Evolutionary conservation across 2,797 vertebrate genomes (phyloP).

Genomic region (Muscicapa comitata): DNA sequence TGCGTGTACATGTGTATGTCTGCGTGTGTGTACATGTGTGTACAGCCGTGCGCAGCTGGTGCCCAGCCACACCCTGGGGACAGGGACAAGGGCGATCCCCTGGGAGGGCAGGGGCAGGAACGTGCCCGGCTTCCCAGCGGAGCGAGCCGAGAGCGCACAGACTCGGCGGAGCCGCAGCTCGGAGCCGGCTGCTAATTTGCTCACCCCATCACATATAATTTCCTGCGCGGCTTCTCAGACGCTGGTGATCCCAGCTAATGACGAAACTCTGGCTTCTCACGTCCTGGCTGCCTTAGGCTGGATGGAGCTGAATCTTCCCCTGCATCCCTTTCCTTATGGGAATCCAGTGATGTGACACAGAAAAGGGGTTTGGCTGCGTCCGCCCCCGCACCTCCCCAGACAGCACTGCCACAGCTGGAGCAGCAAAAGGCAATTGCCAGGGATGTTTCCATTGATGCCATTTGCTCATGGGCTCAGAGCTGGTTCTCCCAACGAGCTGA

Average conservation of each 20-base stretch:
- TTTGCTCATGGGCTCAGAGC: background rate
- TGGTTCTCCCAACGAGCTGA: accelerated
- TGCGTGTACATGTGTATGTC: no score
- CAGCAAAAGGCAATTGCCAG: background rate
- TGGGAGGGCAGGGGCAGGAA: background rate
- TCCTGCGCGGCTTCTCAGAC: background rate
- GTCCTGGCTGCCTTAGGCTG: background rate
- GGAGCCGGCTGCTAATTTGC: background rate
- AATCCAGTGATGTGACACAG: background rate
- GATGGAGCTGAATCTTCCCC: background rate
- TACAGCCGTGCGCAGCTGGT: background rate
- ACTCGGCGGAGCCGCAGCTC: background rate
- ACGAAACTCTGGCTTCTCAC: background rate
- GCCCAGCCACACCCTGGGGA: background rate
- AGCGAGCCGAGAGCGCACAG: accelerated
- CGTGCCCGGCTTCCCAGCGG: accelerated
- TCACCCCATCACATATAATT: background rate
- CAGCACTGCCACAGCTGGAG: accelerated
- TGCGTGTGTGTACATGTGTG: background rate
- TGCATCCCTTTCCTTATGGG: background rate
- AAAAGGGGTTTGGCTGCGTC: background rate
- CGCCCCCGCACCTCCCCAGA: accelerated
- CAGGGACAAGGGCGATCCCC: background rate
- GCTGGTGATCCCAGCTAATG: background rate
- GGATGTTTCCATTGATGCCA: background rate